Percentiles rank a stretch among this genome's conserved stretches.
Conservation (phyloP, 1,140 invertebrate species). For the Drosophila nasuta region DNA sequence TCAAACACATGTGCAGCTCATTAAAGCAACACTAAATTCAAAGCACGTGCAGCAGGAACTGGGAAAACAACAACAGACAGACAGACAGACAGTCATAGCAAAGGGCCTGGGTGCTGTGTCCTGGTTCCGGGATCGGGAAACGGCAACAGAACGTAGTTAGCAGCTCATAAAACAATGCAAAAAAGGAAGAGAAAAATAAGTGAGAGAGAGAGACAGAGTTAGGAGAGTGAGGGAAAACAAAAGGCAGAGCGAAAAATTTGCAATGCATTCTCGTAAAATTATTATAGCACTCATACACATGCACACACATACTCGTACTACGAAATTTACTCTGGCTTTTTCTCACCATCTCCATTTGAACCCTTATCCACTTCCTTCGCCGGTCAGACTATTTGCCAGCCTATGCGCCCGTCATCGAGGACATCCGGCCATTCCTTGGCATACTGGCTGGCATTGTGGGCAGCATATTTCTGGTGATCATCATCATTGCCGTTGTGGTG, state of each 20-base stretch:
- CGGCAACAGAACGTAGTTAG: conserved; percentile 72
- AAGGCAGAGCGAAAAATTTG: conserved; percentile 41
- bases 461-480: conserved; percentile 89
- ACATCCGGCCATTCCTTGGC: conserved; percentile 90
- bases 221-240: conserved; percentile 12
- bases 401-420: conserved; percentile 86
- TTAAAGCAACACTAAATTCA: conserved; percentile 74
- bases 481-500: conserved; percentile 91
- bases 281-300: conserved; percentile 46
- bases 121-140: conserved; percentile 18
- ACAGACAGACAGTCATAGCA: conserved; percentile 4
- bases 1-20: conserved; percentile 71
- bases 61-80: conserved; percentile 33
- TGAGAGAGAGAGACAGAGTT: neutral
- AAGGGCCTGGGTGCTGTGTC: neutral
- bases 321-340: conserved; percentile 37
- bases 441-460: conserved; percentile 90
- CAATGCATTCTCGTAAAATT: conserved; percentile 58
- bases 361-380: neutral
- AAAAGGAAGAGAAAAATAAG: neutral
- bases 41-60: conserved; percentile 68
- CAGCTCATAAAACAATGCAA: conserved; percentile 79
- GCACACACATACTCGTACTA: conserved; percentile 13
- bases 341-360: neutral
- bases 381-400: conserved; percentile 73